These are phyloP conservation scores for Laticauda colubrina DNA, from an alignment of 2,113 vertebrate genomes.

Conservation along the genomic window DNA sequence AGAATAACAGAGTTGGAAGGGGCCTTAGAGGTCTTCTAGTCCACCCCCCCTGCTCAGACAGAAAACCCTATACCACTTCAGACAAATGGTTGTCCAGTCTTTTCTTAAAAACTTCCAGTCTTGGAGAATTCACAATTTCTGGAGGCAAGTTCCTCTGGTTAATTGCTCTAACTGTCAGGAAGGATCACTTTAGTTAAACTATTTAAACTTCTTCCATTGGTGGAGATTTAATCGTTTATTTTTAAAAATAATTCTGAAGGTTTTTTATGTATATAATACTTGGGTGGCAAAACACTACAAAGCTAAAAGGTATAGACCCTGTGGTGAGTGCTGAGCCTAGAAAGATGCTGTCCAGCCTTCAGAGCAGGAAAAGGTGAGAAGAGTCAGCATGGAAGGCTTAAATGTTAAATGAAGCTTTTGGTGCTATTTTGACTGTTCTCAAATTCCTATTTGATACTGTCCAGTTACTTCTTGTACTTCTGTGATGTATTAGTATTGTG, in stretches of 20 bases:
- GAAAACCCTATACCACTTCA: too few relatives aligned
- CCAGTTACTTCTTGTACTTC: neutral
- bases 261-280: neutral
- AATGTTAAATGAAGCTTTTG: neutral
- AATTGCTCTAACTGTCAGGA: too few relatives aligned
- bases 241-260: neutral
- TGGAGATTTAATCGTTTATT: neutral
- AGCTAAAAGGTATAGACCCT: neutral
- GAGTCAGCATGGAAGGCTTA: neutral
- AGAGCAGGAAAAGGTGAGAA: neutral
- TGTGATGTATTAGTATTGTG: neutral
- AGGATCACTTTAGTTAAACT: neutral
- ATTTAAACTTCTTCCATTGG: neutral
- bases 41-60: too few relatives aligned
- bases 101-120: too few relatives aligned
- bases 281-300: neutral
- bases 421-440: neutral
- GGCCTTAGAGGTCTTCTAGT: too few relatives aligned
- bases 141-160: too few relatives aligned
- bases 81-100: too few relatives aligned
- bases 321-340: too few relatives aligned
- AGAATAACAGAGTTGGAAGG: too few relatives aligned
- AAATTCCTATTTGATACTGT: neutral
- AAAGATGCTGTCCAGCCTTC: neutral
- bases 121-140: too few relatives aligned